These are phyloP conservation scores for Phenganax subtilis DNA, from an alignment of 92 coral and sea anemone species.

Conservation along the genomic window DNA sequence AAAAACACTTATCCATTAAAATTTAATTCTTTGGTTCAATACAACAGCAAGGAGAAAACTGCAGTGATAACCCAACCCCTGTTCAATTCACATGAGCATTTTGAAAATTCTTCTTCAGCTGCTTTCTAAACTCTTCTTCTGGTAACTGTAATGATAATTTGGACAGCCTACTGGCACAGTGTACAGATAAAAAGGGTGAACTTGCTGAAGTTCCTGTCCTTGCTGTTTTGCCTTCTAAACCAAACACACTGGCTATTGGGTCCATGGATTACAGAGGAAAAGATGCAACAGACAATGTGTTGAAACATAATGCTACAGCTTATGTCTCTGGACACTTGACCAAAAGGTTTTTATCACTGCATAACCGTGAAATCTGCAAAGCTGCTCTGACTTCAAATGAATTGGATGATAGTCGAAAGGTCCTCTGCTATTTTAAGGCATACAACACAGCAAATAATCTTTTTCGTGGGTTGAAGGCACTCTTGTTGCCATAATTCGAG, in stretches of 20 bases:
- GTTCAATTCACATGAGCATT: no score
- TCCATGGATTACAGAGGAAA: background rate
- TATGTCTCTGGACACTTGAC: background rate
- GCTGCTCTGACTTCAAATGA: background rate
- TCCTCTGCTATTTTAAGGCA: constrained; percentile 2
- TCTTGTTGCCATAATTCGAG: background rate
- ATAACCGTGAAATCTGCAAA: background rate
- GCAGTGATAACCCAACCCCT: constrained; percentile 21
- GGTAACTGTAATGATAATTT: constrained; percentile 3
- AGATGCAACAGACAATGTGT: background rate
- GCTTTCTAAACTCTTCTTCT: constrained; percentile 2
- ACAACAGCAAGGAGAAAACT: background rate
- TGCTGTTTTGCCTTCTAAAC: background rate
- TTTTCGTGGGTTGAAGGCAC: background rate
- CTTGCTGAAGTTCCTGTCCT: background rate
- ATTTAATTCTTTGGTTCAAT: constrained; percentile 26
- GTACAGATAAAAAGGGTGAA: background rate
- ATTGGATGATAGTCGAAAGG: background rate
- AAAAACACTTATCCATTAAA: background rate
- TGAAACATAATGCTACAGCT: background rate
- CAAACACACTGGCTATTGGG: background rate
- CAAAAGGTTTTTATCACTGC: background rate
- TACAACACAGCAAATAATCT: background rate
- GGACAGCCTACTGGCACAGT: background rate
- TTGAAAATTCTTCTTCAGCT: no score